Evolutionary conservation across 2,113 vertebrate species (phyloP), one percentile per base, ranked within the genome.

Genomic region (Chionomys nivalis): DNA sequence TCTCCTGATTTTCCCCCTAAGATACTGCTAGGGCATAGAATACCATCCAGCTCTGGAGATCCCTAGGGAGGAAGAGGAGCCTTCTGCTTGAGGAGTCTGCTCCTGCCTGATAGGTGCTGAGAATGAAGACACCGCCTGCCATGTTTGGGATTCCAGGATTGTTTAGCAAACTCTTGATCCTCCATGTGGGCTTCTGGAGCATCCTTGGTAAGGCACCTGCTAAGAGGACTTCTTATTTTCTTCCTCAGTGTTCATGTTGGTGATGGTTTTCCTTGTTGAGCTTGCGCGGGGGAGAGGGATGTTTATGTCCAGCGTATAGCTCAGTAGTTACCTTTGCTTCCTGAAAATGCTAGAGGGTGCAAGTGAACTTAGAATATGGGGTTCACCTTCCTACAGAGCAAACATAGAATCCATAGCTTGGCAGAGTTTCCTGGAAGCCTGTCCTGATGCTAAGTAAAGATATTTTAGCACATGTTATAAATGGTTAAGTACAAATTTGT

Each of bases 161-260:
- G 24, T 82, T 91, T 44, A 68, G 77, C 68, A 19, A 93, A 42
- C n/a, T 97, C 83, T 58, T 97, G 73, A 87, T 95, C 31, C 70
- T 24, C 4, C 44, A 85, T 63, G 65, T 94, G 70, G 23, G 85
- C 63, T 55, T 96, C 70, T 87, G 93, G 93, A 96, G 42, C 77
- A 95, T 55, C 52, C 6, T 39, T 0, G 94, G 95, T 98, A 96
- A 97, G 90, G 58, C 26, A 65, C 39, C 81, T 58, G 11, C 17
- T n/a, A 75, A 42, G 47, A 75, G 68, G 63, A 21, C 44, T 82
- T 73, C 39, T 90, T 39, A 8, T 85, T 96, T 90, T 79, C 39
- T 96, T 95, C 55, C 44, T 73, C 31, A 55, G 7, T 28, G 4
- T 4, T 78, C 6, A 44, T 79, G 39, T 72, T n/a, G 13, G 31